Base-by-base conservation (phyloP, 2,797 vertebrate genomes). In the Myotis findleyi region DNA sequence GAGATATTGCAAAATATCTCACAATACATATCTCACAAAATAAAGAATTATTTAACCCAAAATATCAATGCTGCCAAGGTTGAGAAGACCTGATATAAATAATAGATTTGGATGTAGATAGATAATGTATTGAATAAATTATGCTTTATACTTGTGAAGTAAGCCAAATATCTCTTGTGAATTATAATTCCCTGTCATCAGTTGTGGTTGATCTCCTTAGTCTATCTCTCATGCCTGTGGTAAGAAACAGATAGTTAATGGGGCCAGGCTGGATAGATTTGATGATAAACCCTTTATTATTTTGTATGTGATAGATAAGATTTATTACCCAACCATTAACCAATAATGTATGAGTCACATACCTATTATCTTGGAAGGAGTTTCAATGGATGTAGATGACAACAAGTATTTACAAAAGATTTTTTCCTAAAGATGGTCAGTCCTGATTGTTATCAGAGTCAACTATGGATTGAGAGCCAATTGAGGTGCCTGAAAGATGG, bases 291-390 rank as follows among this genome's bases (percentile, higher is more conserved):
- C 21, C 27, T 55, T 95, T 38, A 83, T 94, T 94, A 72, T 80
- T 92, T 91, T 93, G 75, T 95, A 30, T 92, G 87, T 86, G 73
- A 82, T 41, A 93, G 71, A 83, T 93, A 91, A 97, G 82, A 75
- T 85, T 75, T 87, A 87, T 92, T 93, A 68, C 44, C 76, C n/a
- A 83, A 62, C 44, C 33, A 91, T 83, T 93, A 95, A 68, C 83
- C 44, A 64, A 82, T 72, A 76, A 89, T 27, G 7, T 64, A 38
- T 72, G 76, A 72, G 83, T 75, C n/a, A 38, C 2, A 57, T 68
- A 82, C 8, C 62, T 81, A 71, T 79, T 89, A 82, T 41, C 4
- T 13, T n/a, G 55, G 17, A 44, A 95, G 18, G 4, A 75, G 21
- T 88, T 95, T 91, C 68, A 79, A 5, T 47, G 38, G 3, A 79